phyloP scores from a whole-genome alignment of 2,797 vertebrate species.

The Propithecus deckenii region DNA sequence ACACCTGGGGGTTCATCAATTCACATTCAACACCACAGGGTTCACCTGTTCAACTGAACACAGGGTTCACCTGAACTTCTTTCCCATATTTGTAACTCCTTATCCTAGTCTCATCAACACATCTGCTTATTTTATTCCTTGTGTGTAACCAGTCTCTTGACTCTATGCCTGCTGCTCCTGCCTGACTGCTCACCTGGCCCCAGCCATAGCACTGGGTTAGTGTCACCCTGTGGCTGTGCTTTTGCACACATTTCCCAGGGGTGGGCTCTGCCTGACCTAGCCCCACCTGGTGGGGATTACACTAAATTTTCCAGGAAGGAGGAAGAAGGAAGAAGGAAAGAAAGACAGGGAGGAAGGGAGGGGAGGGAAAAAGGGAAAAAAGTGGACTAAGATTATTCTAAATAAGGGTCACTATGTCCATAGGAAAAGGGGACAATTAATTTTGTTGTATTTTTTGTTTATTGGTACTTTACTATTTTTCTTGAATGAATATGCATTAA shows the following conservation, averaged over 20 bases:
- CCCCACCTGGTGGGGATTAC: fast-evolving
- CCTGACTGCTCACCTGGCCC: not conserved
- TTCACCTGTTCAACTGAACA: not conserved
- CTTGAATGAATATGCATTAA: not conserved
- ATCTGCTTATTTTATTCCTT: not conserved
- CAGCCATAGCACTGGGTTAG: too few relatives aligned
- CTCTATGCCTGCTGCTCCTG: not conserved
- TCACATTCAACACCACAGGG: fast-evolving
- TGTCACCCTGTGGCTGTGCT: fast-evolving
- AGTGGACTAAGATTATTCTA: not conserved
- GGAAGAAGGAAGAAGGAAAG: not conserved
- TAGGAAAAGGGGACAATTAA: not conserved
- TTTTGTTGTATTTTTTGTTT: not conserved
- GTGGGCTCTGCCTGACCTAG: too few relatives aligned
- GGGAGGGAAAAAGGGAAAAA: not conserved
- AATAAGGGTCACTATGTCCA: too few relatives aligned
- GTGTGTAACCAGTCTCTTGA: fast-evolving
- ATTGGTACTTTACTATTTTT: not conserved
- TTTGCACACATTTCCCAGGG: too few relatives aligned
- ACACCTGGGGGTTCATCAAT: fast-evolving
- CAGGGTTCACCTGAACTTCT: not conserved
- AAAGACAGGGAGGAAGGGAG: not conserved
- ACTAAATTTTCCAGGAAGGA: not conserved
- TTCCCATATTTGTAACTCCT: not conserved
- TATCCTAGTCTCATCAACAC: too few relatives aligned